phyloP scores from a whole-genome alignment of 1,140 invertebrate genomes.

The Drosophila lini region DNA sequence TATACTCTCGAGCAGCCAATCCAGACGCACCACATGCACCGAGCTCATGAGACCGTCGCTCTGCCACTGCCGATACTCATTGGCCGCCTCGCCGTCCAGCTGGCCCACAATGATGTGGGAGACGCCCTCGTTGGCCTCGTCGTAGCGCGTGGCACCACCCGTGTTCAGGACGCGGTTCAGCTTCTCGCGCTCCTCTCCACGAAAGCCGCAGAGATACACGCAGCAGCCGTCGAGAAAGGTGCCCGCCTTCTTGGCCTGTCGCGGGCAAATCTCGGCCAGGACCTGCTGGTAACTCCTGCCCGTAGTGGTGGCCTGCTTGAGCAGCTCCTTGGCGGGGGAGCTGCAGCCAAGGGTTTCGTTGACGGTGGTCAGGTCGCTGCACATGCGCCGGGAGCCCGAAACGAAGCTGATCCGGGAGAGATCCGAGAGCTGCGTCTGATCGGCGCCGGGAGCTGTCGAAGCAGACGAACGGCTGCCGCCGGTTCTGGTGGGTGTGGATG shows the following conservation, averaged over 20 bases:
- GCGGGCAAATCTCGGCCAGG: slow-evolving; percentile 87
- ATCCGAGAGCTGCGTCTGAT: slow-evolving; percentile 72
- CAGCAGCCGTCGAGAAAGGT: slow-evolving; percentile 93
- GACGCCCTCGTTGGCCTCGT: slow-evolving; percentile 89
- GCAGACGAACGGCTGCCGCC: slow-evolving; percentile 11
- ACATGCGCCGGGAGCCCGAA: slow-evolving; percentile 41
- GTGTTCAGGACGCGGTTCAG: slow-evolving; percentile 91
- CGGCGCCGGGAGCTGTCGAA: neutral
- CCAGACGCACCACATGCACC: slow-evolving; percentile 88
- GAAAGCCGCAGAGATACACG: slow-evolving; percentile 89
- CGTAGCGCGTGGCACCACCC: slow-evolving; percentile 92
- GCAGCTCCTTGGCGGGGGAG: slow-evolving; percentile 55
- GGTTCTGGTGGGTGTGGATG: slow-evolving; percentile 73
- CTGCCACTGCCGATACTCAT: slow-evolving; percentile 71
- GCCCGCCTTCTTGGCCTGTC: slow-evolving; percentile 89
- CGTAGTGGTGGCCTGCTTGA: slow-evolving; percentile 56
- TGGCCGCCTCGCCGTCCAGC: slow-evolving; percentile 60
- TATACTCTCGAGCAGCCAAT: slow-evolving; percentile 92
- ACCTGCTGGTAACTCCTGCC: slow-evolving; percentile 67
- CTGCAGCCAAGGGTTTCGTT: slow-evolving; percentile 60
- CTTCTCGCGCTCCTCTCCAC: slow-evolving; percentile 88
- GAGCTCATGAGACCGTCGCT: slow-evolving; percentile 69
- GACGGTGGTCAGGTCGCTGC: slow-evolving; percentile 62
- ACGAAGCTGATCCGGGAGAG: slow-evolving; percentile 72
- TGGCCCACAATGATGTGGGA: slow-evolving; percentile 92